Evolutionary conservation across 2,797 vertebrate genomes (phyloP), one percentile per base, ranked within the genome.

Genomic region (Eulemur rubriventer): DNA sequence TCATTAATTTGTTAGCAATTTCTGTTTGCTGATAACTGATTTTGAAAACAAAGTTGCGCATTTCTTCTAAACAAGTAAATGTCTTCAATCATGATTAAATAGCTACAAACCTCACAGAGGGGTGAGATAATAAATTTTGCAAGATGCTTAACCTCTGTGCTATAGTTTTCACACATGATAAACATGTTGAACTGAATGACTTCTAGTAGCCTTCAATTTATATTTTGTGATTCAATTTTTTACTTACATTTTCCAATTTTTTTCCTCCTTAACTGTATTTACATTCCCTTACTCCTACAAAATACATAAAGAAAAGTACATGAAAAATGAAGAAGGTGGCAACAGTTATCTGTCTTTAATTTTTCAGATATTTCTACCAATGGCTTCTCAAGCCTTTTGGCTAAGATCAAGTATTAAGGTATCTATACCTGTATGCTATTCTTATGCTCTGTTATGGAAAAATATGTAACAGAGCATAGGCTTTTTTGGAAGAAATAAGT

Each of bases 21-120:
- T 92, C 61, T 82, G 28, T 59, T 94, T 88, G 67, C 4, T 63
- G 91, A 80, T 80, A 85, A 85, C 33, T 93, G 38, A 90, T 81
- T 84, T 4, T 61, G 33, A 67, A 97, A 90, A 92, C 41, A 94
- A 75, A 91, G 18, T 48, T 82, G 5, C 38, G 4, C 14, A 90
- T 48, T n/a, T 57, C 22, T 57, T 73, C 46, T 72, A 90, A 91
- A 89, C 14, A 94, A 94, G 17, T 48, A 88, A 59, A 78, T 1
- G 65, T 89, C 10, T 70, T 72, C 65, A 67, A 48, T 67, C n/a
- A 72, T 28, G 14, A 61, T 67, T 59, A 75, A 7, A 81, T 48
- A 4, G 11, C 22, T 67, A 46, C 12, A 81, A 35, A 82, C 5
- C 55, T 70, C n/a, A 89, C 28, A 17, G 52, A 86, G 70, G 2